A percentile compares a stretch with the other conserved stretches of the same genome.
Evolutionary conservation across 2,113 vertebrate genomes (phyloP).

Genomic region (Morphnarchus princeps): DNA sequence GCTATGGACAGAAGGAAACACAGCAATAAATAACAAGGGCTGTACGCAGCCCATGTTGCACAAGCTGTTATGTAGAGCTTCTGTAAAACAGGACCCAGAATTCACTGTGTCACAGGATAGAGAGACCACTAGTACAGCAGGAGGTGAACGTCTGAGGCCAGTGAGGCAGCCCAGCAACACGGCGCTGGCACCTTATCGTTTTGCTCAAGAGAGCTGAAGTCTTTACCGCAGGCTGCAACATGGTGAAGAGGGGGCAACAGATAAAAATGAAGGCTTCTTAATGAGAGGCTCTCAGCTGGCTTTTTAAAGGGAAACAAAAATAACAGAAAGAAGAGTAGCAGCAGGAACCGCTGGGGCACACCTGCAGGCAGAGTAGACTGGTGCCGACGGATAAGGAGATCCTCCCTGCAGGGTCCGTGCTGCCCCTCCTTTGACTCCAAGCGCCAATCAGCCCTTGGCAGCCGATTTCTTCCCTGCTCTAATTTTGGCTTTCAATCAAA

Average conservation of each 20-base stretch:
- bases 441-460: conserved; percentile 21
- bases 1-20: background rate
- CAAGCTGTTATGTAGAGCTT: background rate
- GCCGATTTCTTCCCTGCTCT: conserved; percentile 1
- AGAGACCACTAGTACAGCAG: background rate
- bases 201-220: background rate
- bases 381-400: background rate
- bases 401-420: background rate
- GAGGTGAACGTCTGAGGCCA: rapidly evolving
- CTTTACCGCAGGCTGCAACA: background rate
- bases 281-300: background rate
- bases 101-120: background rate
- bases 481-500: conserved; percentile 55
- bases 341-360: background rate
- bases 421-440: background rate
- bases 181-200: background rate
- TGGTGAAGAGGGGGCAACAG: background rate
- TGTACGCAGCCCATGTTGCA: background rate
- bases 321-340: background rate
- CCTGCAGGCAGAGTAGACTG: conserved; percentile 3
- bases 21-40: background rate
- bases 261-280: background rate
- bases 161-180: rapidly evolving
- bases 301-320: conserved; percentile 11
- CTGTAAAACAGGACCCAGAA: background rate